These are phyloP conservation scores for Babylonia areolata DNA, from an alignment of 1,140 invertebrate species.

Conservation along the genomic window DNA sequence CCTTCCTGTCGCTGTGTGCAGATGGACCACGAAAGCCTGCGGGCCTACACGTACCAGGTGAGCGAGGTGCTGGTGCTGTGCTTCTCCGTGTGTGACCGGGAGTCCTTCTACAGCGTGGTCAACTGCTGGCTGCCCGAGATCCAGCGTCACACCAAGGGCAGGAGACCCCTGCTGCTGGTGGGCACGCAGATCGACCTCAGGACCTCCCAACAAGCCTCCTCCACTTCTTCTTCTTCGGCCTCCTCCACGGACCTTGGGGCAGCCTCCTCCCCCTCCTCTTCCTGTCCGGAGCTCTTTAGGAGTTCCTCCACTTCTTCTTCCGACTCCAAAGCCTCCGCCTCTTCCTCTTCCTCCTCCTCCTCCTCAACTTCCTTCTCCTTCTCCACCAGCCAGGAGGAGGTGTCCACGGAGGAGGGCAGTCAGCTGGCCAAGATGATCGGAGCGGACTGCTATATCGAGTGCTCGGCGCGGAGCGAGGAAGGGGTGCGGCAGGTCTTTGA, in stretches of 20 bases:
- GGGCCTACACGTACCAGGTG: conserved; percentile 93
- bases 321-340: not conserved
- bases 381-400: conserved; percentile 80
- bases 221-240: not conserved
- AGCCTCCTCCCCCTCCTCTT: not conserved
- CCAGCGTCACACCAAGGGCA: conserved; percentile 88
- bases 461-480: conserved; percentile 91
- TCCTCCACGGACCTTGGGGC: not conserved
- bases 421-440: conserved; percentile 82
- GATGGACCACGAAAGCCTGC: conserved; percentile 78
- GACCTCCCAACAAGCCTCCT: conserved; percentile 79
- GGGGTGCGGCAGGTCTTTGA: conserved; percentile 94
- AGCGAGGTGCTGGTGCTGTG: conserved; percentile 99
- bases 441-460: conserved; percentile 93
- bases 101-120: conserved; percentile 97
- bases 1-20: conserved; percentile 26
- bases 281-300: too few relatives aligned
- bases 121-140: conserved; percentile 85
- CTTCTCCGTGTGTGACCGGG: conserved; percentile 98
- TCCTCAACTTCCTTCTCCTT: not conserved
- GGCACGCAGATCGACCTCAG: conserved; percentile 70
- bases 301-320: not conserved
- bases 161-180: conserved; percentile 90
- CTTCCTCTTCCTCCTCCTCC: not conserved
- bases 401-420: conserved; percentile 85